Percentiles rank a stretch among this genome's conserved stretches.
Evolutionary conservation across 2,888 invertebrate species (phyloP).

Genomic region (Cheilosia variabilis): DNA sequence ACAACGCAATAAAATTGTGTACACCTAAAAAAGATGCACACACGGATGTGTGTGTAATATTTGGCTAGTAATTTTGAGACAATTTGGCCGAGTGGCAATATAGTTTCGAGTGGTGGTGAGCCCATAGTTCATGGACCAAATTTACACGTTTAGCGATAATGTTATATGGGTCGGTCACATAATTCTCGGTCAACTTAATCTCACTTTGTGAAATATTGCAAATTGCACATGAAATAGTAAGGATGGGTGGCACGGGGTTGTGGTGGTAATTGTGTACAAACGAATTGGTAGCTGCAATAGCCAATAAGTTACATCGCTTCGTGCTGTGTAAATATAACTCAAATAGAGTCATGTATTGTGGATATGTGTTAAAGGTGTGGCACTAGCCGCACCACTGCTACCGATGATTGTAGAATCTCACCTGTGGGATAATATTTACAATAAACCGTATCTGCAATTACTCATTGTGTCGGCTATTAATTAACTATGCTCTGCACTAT

Average conservation of each 20-base stretch:
- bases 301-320: slow-evolving; percentile 45
- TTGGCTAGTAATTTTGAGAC: slow-evolving; percentile 39
- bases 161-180: slow-evolving; percentile 44
- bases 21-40: not conserved
- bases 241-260: not conserved
- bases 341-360: slow-evolving; percentile 47
- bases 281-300: slow-evolving; percentile 21
- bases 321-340: slow-evolving; percentile 46
- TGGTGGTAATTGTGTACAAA: not conserved
- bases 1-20: no score
- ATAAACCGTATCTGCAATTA: slow-evolving; percentile 52
- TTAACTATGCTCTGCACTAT: slow-evolving; percentile 28
- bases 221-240: slow-evolving; percentile 44
- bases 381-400: slow-evolving; percentile 18
- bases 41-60: not conserved
- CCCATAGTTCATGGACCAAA: slow-evolving; percentile 19
- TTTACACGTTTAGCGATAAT: slow-evolving; percentile 53
- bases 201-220: slow-evolving; percentile 57
- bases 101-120: slow-evolving; percentile 6
- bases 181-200: slow-evolving; percentile 57
- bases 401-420: slow-evolving; percentile 25
- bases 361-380: slow-evolving; percentile 44
- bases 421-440: slow-evolving; percentile 38
- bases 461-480: slow-evolving; percentile 51
- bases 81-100: slow-evolving; percentile 27